Evolutionary conservation across 2,888 invertebrate species (phyloP).

Genomic region (Luperina nickerlii): DNA sequence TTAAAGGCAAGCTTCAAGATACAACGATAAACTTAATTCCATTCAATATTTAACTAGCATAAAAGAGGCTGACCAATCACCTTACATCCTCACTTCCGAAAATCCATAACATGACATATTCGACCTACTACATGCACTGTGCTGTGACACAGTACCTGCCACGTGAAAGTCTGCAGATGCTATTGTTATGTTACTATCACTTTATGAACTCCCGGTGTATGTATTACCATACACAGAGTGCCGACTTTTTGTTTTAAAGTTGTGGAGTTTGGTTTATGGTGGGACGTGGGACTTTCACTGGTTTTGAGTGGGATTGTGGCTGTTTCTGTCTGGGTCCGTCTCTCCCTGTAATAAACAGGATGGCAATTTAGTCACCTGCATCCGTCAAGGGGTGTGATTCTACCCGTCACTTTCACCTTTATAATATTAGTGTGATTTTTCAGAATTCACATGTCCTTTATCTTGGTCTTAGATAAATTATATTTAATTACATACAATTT

Average conservation of each 20-base stretch:
- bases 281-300: constrained; percentile 48
- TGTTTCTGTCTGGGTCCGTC: constrained; percentile 21
- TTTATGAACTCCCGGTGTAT: constrained; percentile 43
- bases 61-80: constrained; percentile 16
- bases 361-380: not conserved
- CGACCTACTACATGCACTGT: constrained; percentile 21
- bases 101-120: constrained; percentile 13
- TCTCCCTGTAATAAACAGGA: not conserved
- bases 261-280: constrained; percentile 38
- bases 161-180: constrained; percentile 57
- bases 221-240: constrained; percentile 53
- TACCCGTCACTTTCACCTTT: not conserved
- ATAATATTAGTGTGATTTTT: not conserved
- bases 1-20: not conserved
- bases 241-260: constrained; percentile 45
- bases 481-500: constrained; percentile 28
- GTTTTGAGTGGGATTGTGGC: not conserved
- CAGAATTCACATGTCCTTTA: constrained; percentile 6
- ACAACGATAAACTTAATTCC: not conserved
- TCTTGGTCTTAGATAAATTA: not conserved
- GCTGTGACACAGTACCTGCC: constrained; percentile 44
- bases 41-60: constrained; percentile 7
- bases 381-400: not conserved
- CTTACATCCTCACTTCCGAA: not conserved
- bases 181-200: constrained; percentile 59